Conservation (phyloP, 2,113 vertebrate genomes). For the Sardina pilchardus region DNA sequence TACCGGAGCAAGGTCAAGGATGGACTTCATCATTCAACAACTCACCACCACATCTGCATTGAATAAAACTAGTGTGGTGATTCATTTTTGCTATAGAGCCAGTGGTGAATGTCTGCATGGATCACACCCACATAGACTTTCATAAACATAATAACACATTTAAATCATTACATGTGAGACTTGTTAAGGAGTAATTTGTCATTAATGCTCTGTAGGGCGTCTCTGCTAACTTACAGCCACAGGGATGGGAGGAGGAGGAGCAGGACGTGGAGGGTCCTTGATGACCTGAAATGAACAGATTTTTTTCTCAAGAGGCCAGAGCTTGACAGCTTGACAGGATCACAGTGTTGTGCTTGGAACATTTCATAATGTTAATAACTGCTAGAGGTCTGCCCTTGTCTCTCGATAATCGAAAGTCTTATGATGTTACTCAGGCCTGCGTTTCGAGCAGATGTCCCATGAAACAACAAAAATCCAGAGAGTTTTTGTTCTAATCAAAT, state of each 20-base stretch:
- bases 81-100: not conserved
- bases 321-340: not conserved
- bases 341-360: not conserved
- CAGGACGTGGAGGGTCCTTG: slow-evolving; percentile 84
- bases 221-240: slow-evolving; percentile 71
- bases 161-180: not conserved
- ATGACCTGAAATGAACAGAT: slow-evolving; percentile 78
- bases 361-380: not conserved
- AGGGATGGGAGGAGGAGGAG: slow-evolving; percentile 75
- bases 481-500: not conserved
- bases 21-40: not conserved
- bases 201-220: not conserved
- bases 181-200: not conserved
- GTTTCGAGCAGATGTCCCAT: not conserved
- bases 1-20: not conserved
- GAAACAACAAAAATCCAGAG: not conserved
- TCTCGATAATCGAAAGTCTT: not conserved
- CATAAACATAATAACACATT: not conserved
- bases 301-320: not conserved
- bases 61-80: not conserved
- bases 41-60: slow-evolving; percentile 7
- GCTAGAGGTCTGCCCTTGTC: not conserved
- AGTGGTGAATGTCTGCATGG: not conserved
- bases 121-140: not conserved
- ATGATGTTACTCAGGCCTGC: not conserved